Evolutionary conservation across 2,888 invertebrate species (phyloP), one percentile per base, ranked within the genome.

Genomic region (Beris chalybata): DNA sequence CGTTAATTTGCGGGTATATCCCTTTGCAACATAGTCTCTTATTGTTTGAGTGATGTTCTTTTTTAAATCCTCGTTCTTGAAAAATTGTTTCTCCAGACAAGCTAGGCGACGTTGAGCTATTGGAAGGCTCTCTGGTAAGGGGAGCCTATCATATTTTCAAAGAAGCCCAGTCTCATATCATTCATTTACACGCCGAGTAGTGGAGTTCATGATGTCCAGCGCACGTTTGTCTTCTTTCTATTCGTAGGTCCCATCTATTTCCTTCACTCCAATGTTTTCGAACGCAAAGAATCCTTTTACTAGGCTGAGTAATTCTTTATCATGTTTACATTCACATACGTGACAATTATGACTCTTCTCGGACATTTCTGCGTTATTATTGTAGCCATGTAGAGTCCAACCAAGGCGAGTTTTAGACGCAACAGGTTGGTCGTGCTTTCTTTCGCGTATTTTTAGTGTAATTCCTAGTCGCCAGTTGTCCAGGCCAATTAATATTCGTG

Each of bases 391-490:
- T 38, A 67, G 65, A 0, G 59, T 68, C 67, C 70, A 71, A 3
- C 69, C 70, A 3, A 71, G 66, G 3, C 65, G 68, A 15, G 68
- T 64, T 47, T 68, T 68, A 0, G 67, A 61, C 4, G 71, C 68
- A 48, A 68, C 55, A 0, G 68, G 69, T 31, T 69, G 67, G 30
- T 68, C n/a, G 6, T 15, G 22, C 12, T 47, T 58, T 13, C 69
- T 68, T 22, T 70, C 67, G 6, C 64, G 30, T 44, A 15, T 6
- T 1, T 64, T 56, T 56, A 69, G 32, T 12, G 70, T 69, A 66
- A 70, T 69, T 13, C 65, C 66, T 5, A 69, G 58, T 22, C 58
- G 57, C 50, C 64, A 69, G 6, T 70, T 38, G 38, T 38, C 38
- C 38, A 38, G 38, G 38, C 38, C 38, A 38, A 38, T 38, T 38